A percentile compares a stretch with the other conserved stretches of the same genome.
phyloP scores from a whole-genome alignment of 1,140 invertebrate species.

The Leptopilina boulardi region DNA sequence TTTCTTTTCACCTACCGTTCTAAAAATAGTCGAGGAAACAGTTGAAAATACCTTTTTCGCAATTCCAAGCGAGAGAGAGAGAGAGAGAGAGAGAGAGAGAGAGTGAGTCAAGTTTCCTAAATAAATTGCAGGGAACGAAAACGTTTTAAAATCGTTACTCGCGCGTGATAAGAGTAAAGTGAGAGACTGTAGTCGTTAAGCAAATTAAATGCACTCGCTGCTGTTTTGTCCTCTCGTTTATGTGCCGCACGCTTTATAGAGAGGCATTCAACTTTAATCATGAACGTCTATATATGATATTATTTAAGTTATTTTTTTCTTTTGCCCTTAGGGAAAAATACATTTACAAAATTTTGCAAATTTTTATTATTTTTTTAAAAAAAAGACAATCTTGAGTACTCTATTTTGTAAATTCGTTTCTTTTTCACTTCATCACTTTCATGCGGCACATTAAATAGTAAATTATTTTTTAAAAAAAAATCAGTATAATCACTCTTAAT shows the following conservation, averaged over 20 bases:
- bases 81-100: too few relatives aligned
- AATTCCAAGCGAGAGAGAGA: neutral
- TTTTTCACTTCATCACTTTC: too few relatives aligned
- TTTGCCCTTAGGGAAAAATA: neutral
- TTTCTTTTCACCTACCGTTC: constrained; percentile 44
- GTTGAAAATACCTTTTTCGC: neutral
- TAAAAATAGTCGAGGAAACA: neutral
- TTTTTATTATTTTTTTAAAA: constrained; percentile 2
- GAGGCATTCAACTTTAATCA: constrained; percentile 26
- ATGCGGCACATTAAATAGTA: too few relatives aligned
- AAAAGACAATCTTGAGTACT: too few relatives aligned
- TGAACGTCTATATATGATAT: constrained; percentile 3
- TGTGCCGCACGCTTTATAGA: constrained; percentile 6
- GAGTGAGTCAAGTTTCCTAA: constrained; percentile 48
- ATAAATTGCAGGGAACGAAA: constrained; percentile 58
- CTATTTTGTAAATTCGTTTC: too few relatives aligned
- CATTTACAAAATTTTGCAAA: neutral
- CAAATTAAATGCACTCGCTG: constrained; percentile 64
- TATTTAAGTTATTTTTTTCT: neutral
- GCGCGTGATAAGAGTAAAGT: constrained; percentile 62
- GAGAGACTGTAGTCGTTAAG: constrained; percentile 64
- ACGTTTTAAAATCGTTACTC: constrained; percentile 56
- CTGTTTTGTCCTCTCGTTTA: constrained; percentile 21
- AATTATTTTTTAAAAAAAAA: too few relatives aligned
- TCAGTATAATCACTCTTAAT: too few relatives aligned